Evolutionary conservation across 2,797 vertebrate genomes (phyloP).

Genomic region (Notoglanidium macrostoma): DNA sequence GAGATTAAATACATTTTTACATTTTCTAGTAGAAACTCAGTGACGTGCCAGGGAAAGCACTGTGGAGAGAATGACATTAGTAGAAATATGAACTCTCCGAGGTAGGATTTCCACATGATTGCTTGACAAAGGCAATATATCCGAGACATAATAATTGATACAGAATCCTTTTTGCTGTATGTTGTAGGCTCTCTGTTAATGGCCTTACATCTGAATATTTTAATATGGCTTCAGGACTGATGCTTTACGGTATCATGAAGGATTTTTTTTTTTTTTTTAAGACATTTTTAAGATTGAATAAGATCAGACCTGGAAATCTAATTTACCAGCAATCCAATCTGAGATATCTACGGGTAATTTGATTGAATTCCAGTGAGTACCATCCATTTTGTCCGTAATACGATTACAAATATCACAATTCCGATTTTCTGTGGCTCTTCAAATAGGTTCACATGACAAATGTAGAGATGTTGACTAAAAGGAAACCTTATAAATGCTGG

Average conservation of each 20-base stretch:
- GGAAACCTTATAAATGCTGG: slow-evolving; percentile 54
- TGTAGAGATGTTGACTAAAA: slow-evolving; percentile 54
- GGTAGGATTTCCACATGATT: slow-evolving; percentile 16
- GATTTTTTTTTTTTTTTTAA: slow-evolving; percentile 51
- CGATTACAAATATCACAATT: slow-evolving; percentile 60
- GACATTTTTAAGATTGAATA: slow-evolving; percentile 62
- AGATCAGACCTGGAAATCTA: slow-evolving; percentile 67
- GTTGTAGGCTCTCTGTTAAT: slow-evolving; percentile 39
- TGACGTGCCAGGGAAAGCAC: not conserved
- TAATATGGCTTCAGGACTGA: slow-evolving; percentile 63
- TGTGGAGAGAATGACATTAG: slow-evolving; percentile 18
- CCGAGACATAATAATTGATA: slow-evolving; percentile 23
- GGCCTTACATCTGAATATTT: slow-evolving; percentile 62
- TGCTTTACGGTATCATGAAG: slow-evolving; percentile 56
- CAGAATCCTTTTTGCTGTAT: slow-evolving; percentile 28
- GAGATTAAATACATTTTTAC: slow-evolving; percentile 19
- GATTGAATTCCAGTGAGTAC: slow-evolving; percentile 57
- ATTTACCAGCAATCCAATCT: slow-evolving; percentile 70
- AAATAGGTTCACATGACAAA: slow-evolving; percentile 46
- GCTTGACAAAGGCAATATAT: slow-evolving; percentile 40
- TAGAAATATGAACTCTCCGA: slow-evolving; percentile 18
- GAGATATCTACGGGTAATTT: slow-evolving; percentile 64
- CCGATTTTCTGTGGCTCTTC: slow-evolving; percentile 54
- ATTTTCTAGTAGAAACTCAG: not conserved
- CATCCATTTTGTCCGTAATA: slow-evolving; percentile 58